These are phyloP conservation scores for Caenorhabditis angaria DNA, from an alignment of 2,888 invertebrate genomes.

Conservation along the genomic window DNA sequence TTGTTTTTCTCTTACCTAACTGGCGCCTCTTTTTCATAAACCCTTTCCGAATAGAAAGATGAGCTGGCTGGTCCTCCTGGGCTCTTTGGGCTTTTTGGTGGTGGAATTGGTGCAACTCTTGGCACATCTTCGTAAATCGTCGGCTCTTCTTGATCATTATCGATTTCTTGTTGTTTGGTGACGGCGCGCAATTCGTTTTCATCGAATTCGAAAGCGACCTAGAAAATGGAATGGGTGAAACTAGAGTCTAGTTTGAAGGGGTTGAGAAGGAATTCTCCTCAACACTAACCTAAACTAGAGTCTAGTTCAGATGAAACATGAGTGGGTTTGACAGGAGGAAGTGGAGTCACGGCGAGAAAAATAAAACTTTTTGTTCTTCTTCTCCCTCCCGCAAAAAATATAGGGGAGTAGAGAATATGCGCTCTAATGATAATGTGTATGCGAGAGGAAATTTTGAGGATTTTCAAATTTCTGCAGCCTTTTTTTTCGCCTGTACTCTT, in stretches of 20 bases:
- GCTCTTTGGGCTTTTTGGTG: constrained; percentile 24
- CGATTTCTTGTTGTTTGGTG: constrained; percentile 30
- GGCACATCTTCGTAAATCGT: constrained; percentile 36
- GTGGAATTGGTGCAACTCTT: background rate
- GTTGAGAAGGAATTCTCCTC: too few relatives aligned
- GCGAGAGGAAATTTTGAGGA: too few relatives aligned
- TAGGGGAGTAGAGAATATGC: too few relatives aligned
- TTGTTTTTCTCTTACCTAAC: background rate
- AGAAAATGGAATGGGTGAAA: background rate
- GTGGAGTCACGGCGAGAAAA: too few relatives aligned
- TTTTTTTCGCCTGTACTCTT: too few relatives aligned
- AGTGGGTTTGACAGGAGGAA: too few relatives aligned
- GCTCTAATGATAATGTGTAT: too few relatives aligned
- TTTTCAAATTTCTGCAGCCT: too few relatives aligned
- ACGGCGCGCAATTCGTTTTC: constrained; percentile 17
- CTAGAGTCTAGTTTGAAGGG: background rate
- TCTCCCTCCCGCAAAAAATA: too few relatives aligned
- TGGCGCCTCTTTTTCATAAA: constrained; percentile 28
- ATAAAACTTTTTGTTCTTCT: too few relatives aligned
- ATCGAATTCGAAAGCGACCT: constrained; percentile 35
- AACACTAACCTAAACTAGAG: too few relatives aligned
- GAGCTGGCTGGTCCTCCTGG: constrained; percentile 11
- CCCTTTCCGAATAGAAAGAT: constrained; percentile 32
- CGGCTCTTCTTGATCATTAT: constrained; percentile 24
- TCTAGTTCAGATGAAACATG: too few relatives aligned